Evolutionary conservation across 2,797 vertebrate genomes (phyloP), one percentile per base, ranked within the genome.

Genomic region (Momotus momota): DNA sequence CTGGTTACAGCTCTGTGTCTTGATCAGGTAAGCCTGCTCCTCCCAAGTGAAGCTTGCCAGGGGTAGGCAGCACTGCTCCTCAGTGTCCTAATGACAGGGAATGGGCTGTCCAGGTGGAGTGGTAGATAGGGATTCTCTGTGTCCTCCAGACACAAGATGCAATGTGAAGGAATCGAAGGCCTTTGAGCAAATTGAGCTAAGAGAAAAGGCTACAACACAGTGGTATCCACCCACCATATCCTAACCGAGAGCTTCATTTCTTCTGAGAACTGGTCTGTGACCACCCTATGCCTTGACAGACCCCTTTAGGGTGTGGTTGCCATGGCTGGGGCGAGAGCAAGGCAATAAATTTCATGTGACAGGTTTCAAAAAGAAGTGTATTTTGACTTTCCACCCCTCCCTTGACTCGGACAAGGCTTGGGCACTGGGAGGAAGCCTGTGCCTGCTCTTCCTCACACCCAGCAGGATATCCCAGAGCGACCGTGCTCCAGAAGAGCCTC

Each of bases 381-480:
- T 6, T 46, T 75, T 79, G 70, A 49, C 26, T 88, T 86, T 48
- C 46, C 69, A 83, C 11, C 66, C 49, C 26, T 91, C 15, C 57
- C 49, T 65, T 61, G 41, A 18, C 49, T 58, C 77, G 61, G 61
- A 13, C 16, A 31, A 65, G 38, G 38, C 41, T 81, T 40, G 65
- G 69, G 65, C 67, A 77, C 64, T 5, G 43, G 14, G 25, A 66
- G 60, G 82, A 95, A 83, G 16, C 45, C 55, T 88, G 43, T 81
- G 85, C 54, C 33, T 74, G 58, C 49, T 51, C 69, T 33, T 61
- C 21, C 41, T 74, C 0, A 0, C 82, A 49, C 23, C 19, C 80
- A 72, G 58, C 91, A 91, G 82, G 77, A 88, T 79, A 52, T 86
- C 85, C 61, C 85, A n/a, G 17, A 3, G 55, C 45, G 72, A 55